Base-by-base conservation (phyloP, 2,797 vertebrate species). In the Nyctibius grandis region DNA sequence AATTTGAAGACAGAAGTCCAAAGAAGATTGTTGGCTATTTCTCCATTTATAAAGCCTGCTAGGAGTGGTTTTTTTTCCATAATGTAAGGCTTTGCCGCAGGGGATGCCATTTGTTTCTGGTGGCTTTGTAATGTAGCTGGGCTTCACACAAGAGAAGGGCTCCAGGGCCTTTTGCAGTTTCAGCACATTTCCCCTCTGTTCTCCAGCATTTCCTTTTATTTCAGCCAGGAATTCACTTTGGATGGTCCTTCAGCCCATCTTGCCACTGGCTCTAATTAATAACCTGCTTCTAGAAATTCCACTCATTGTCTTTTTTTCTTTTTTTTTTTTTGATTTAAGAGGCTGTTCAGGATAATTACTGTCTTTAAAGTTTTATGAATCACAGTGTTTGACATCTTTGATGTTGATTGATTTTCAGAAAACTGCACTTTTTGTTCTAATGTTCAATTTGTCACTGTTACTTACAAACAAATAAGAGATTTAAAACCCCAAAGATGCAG, bases 361-460 rank as follows among this genome's bases (percentile, higher is more conserved):
- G 70, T 94, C 95, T 98, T 97, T 97, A 97, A 97, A 97, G 93
- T 96, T 95, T 88, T 97, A 95, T 97, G 93, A 90, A 97, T 97
- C 95, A 85, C 79, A 75, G 74, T 82, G 18, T 78, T 91, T 96
- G 95, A 95, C 95, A 94, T 89, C 85, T 94, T 97, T 84, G 26
- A 53, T 95, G 90, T 96, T 96, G 97, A 95, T 94, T 95, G 93
- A 96, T 97, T 95, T 95, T 92, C 61, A 50, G 87, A 76, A 79
- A 92, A 89, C 89, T 94, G 65, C 57, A 70, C 78, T 83, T 96
- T 96, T 96, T 96, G 90, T 95, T 95, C 94, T 96, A 93, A 85
- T 94, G 86, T 96, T 96, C 63, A 86, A 85, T 51, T 72, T 96
- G 91, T 97, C 95, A 94, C 85, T 88, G 86, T 91, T 95, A 93